Evolutionary conservation across 1,140 invertebrate species (phyloP).

Genomic region (Trichoplusia ni): DNA sequence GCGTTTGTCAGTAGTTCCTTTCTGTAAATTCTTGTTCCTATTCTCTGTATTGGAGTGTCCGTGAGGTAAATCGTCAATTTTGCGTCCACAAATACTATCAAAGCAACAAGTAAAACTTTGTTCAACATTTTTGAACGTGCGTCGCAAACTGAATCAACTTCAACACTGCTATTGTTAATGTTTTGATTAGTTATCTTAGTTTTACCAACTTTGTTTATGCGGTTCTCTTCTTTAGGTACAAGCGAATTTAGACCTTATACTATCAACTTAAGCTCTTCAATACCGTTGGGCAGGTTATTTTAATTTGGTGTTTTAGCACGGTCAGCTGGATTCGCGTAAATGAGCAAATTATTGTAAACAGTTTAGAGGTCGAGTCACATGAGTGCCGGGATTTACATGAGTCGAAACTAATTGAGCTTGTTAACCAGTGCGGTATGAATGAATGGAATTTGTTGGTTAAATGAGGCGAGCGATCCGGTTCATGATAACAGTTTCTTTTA

Average conservation of each 20-base stretch:
- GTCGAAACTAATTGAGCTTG: conserved; percentile 15
- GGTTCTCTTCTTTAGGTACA: background rate
- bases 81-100: conserved; percentile 36
- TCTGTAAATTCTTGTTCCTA: conserved; percentile 65
- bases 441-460: background rate
- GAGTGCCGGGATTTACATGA: conserved; percentile 6
- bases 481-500: too few relatives aligned
- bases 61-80: conserved; percentile 58
- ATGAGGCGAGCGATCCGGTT: too few relatives aligned
- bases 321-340: conserved; percentile 29
- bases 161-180: conserved; percentile 29
- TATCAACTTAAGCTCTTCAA: background rate
- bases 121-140: conserved; percentile 15
- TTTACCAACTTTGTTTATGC: conserved; percentile 15
- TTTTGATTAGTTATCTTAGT: conserved; percentile 42
- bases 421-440: conserved; percentile 5
- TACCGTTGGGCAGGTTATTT: background rate
- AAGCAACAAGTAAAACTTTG: conserved; percentile 2
- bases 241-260: conserved; percentile 33
- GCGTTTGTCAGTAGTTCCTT: conserved; percentile 59
- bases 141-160: conserved; percentile 7
- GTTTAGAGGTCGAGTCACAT: conserved; percentile 45
- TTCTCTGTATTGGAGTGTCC: conserved; percentile 57
- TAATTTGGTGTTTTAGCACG: conserved; percentile 1
- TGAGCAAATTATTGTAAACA: conserved; percentile 54